A percentile compares a stretch with the other conserved stretches of the same genome.
These are phyloP conservation scores for Pocota personata DNA, from an alignment of 2,888 invertebrate species.

Conservation along the genomic window DNA sequence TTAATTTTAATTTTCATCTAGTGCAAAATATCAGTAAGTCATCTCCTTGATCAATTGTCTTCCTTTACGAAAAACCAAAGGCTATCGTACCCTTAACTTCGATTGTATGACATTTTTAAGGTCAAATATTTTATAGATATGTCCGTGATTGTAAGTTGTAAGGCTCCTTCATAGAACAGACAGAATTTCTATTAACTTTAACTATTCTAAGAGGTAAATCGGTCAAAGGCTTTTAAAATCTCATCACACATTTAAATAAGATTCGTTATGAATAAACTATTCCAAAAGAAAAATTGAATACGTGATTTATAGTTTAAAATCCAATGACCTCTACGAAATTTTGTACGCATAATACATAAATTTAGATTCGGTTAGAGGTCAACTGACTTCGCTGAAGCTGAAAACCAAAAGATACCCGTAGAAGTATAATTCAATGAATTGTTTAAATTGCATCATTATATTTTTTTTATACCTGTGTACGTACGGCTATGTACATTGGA, in stretches of 20 bases:
- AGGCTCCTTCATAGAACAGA: too few species aligned
- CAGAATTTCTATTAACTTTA: too few species aligned
- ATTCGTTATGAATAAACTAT: neutral
- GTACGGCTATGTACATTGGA: neutral
- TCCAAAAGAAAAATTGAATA: neutral
- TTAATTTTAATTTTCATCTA: too few species aligned
- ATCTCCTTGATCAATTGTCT: too few species aligned
- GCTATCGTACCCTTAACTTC: too few species aligned
- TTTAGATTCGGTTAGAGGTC: neutral
- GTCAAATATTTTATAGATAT: too few species aligned
- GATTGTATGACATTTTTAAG: too few species aligned
- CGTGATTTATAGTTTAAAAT: neutral
- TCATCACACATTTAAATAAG: neutral
- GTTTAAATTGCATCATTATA: constrained; percentile 33
- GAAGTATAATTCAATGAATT: constrained; percentile 14
- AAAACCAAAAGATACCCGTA: neutral
- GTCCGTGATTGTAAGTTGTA: too few species aligned
- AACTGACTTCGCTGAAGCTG: neutral
- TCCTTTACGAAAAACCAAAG: too few species aligned
- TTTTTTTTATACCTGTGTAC: neutral
- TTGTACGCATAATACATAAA: neutral
- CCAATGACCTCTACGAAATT: neutral
- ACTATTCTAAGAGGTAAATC: too few species aligned
- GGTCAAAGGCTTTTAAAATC: neutral
- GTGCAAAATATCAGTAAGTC: too few species aligned